A percentile compares a stretch with the other conserved stretches of the same genome.
These are phyloP conservation scores for Meiosimyza platycephala DNA, from an alignment of 2,888 invertebrate genomes.

Conservation along the genomic window DNA sequence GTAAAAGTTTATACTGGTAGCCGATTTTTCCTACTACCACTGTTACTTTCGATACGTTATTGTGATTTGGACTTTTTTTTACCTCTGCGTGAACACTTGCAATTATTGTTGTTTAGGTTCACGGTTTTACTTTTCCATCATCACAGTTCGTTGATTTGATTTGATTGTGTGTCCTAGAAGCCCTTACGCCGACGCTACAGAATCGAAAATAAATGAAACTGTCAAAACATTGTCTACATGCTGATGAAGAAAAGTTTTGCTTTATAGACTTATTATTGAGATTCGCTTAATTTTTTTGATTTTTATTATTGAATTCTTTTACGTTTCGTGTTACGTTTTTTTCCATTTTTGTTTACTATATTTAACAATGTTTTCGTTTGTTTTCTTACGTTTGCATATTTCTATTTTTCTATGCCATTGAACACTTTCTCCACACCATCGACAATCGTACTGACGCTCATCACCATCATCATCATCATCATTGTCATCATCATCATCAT, in stretches of 20 bases:
- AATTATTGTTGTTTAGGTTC: constrained; percentile 32
- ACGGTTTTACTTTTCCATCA: not conserved
- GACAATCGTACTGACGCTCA: constrained; percentile 5
- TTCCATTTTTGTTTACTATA: not conserved
- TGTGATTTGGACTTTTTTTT: no score
- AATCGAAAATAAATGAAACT: not conserved
- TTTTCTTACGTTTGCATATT: not conserved
- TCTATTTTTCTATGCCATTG: constrained; percentile 24
- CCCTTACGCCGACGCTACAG: not conserved
- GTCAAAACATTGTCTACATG: no score
- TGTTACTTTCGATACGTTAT: not conserved
- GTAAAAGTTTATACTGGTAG: no score
- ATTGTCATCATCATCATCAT: not conserved
- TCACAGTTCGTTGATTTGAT: not conserved
- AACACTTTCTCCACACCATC: constrained; percentile 19
- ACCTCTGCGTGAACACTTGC: constrained; percentile 31
- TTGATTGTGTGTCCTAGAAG: not conserved
- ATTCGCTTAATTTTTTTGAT: not conserved
- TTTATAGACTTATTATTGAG: not conserved
- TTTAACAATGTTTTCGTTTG: not conserved
- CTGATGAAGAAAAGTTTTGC: not conserved
- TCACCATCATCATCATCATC: constrained; percentile 7
- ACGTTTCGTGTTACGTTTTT: not conserved
- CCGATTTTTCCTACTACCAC: no score
- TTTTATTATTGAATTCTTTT: not conserved